Base-by-base conservation (phyloP, 2,113 vertebrate genomes). In the Orientallactaga bullata region DNA sequence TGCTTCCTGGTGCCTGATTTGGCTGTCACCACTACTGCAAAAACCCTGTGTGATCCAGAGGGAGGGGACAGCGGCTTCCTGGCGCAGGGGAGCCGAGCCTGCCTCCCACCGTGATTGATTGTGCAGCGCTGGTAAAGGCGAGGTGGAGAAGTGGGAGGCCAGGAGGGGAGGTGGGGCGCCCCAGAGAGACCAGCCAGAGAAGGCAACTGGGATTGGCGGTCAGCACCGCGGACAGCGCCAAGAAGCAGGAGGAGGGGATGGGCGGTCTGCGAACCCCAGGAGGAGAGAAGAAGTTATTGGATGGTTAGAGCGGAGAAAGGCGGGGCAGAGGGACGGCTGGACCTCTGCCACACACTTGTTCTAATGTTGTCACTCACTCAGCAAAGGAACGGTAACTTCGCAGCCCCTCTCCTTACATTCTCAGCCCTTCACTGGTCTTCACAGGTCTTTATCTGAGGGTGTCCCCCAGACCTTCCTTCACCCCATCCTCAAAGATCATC, bases 141-240 rank as follows among this genome's bases (percentile, higher is more conserved):
- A 85, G 90, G 90, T 79, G 74, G 96, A 92, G 85, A 88, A 91
- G 90, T 2, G n/a, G 55, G 55, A 55, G 55, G 32, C 71, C 32
- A 15, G 72, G 74, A 61, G 84, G 90, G 71, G 88, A 94, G 81
- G 87, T 12, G 71, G 89, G 63, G 84, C 82, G 35, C 89, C 21
- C 88, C 80, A 11, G 93, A 89, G 90, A 89, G 80, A 65, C 77
- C 91, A 55, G 93, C 91, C 20, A 92, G 55, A 69, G 11, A 21
- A 35, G 20, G 93, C 89, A 8, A 51, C 21, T 32, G 26, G 58
- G 90, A 77, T 3, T 85, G 96, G 90, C 35, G 74, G 89, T 96
- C 92, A 96, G 96, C 90, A 97, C 95, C 93, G 13, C 63, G 93
- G 95, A 97, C 97, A 96, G 97, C 95, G 88, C 96, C 72, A 77